phyloP scores from a whole-genome alignment of 2,888 invertebrate genomes.

The Nebria salina region DNA sequence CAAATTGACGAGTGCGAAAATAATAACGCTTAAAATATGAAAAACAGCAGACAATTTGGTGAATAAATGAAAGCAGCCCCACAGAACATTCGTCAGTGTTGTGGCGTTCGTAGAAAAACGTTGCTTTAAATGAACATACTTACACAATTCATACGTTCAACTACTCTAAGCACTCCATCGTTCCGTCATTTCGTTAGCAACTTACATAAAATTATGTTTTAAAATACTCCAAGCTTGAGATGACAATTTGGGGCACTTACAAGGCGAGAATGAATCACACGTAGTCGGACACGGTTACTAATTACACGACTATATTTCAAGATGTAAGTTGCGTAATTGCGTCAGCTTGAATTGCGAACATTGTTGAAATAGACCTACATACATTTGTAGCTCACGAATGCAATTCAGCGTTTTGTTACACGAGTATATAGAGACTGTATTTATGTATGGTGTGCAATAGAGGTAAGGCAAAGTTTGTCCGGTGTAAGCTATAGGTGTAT shows the following conservation, averaged over 20 bases:
- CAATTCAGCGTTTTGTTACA: constrained; percentile 5
- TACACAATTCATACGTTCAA: not conserved
- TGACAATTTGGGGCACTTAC: not conserved
- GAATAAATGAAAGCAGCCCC: constrained; percentile 36
- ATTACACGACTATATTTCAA: constrained; percentile 16
- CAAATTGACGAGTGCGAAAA: constrained; percentile 41
- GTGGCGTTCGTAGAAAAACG: constrained; percentile 12
- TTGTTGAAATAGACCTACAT: not conserved
- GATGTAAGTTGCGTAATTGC: constrained; percentile 22
- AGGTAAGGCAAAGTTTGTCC: constrained; percentile 3
- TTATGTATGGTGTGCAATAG: not conserved
- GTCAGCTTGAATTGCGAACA: constrained; percentile 6
- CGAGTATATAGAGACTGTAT: not conserved
- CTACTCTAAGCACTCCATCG: not conserved
- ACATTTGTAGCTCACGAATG: constrained; percentile 1
- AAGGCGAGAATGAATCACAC: not conserved
- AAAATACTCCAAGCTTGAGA: not conserved
- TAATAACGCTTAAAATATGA: constrained; percentile 44
- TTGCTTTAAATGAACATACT: constrained; percentile 1
- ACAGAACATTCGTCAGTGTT: constrained; percentile 31
- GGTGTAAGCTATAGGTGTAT: constrained; percentile 8
- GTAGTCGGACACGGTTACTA: constrained; percentile 3
- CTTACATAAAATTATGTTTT: not conserved
- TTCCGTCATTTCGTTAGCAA: constrained; percentile 14
- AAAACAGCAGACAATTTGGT: constrained; percentile 37